Evolutionary conservation across 2,888 invertebrate genomes (phyloP), one percentile per base, ranked within the genome.

Genomic region (Drosophila falleni): DNA sequence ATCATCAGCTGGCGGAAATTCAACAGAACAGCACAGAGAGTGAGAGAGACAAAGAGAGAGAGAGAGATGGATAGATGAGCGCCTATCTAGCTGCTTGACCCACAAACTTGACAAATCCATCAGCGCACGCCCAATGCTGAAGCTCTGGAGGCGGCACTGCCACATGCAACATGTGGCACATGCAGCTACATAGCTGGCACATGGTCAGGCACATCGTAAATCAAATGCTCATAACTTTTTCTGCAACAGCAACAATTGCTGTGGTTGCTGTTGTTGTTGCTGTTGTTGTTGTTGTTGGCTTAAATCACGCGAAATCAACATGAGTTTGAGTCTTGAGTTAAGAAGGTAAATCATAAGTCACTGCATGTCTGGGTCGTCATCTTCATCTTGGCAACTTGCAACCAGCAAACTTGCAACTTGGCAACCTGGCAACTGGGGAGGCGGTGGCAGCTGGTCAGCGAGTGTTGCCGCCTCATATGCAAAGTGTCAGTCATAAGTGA

Each of bases 401-500:
- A 33, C 33, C 1, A 1, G 19, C 47, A 47, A 16, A 16, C 3
- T 5, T 3, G 49, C 49, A 49, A 23, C 37, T 9, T 16, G 56
- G 56, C 56, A 58, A 42, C n/a, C 26, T n/a, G 13, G 46, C 58
- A 58, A 42, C 58, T 47, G 58, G 54, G 16, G 11, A 41, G 49
- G 70, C 33, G 62, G 66, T 56, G 66, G 78, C 60, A 35, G 64
- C 37, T 51, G 62, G 73, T 61, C 59, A 56, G 64, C 55, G 42
- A 33, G 49, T 46, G 80, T 66, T 79, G 71, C 81, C 82, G 82
- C 81, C 81, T 80, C 73, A 67, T 85, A 86, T 89, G 86, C 89
- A 86, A 86, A 89, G 88, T 89, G 86, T 86, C 89, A 89, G 86
- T 86, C 86, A 89, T 81, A 87, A 86, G 88, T 87, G 86, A 87